These are phyloP conservation scores for Acheta domesticus DNA, from an alignment of 2,888 invertebrate species.

Conservation along the genomic window DNA sequence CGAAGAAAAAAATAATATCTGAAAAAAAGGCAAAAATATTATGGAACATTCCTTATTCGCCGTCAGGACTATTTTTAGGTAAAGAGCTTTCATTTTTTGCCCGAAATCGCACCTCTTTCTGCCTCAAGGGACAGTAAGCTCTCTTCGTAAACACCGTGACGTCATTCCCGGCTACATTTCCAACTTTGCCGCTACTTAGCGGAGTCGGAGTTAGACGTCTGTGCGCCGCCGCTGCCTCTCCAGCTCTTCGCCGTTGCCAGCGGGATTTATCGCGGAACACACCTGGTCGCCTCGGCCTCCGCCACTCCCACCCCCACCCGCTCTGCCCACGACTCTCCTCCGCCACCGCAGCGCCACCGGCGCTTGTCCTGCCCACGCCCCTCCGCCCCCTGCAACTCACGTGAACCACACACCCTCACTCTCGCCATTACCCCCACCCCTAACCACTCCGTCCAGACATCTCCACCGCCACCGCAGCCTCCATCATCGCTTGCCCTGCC, in stretches of 20 bases:
- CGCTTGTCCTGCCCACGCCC: too few relatives aligned
- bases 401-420: too few relatives aligned
- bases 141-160: slow-evolving; percentile 10
- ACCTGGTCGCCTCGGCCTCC: slow-evolving; percentile 5
- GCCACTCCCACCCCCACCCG: not conserved
- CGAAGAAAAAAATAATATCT: not conserved
- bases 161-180: slow-evolving; percentile 18
- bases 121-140: slow-evolving; percentile 18
- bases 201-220: not conserved
- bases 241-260: not conserved
- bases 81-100: not conserved
- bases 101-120: not conserved
- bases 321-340: too few relatives aligned
- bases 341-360: too few relatives aligned
- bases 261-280: not conserved
- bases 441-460: too few relatives aligned
- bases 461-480: too few relatives aligned
- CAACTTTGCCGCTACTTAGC: slow-evolving; percentile 7
- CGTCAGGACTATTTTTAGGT: not conserved
- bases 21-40: not conserved
- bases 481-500: too few relatives aligned
- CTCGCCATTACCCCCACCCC: too few relatives aligned
- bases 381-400: too few relatives aligned
- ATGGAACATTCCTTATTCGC: not conserved
- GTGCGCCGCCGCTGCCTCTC: not conserved